Evolutionary conservation across 2,113 vertebrate genomes (phyloP).

Genomic region (Meles meles): DNA sequence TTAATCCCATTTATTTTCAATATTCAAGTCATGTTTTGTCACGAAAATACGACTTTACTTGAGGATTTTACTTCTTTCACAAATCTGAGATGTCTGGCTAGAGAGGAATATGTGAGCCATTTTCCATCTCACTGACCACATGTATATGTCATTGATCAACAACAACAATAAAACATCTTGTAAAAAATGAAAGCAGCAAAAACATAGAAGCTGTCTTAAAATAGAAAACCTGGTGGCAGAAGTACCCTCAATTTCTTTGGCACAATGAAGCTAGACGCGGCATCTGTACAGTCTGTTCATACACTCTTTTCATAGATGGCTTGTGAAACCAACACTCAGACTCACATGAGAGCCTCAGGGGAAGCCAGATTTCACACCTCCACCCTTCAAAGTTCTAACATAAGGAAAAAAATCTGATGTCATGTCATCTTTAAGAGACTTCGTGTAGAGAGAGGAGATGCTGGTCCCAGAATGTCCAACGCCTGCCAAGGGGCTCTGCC

Average conservation of each 20-base stretch:
- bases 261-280: neutral
- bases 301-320: neutral
- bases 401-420: slow-evolving; percentile 37
- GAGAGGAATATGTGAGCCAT: neutral
- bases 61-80: neutral
- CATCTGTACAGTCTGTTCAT: slow-evolving; percentile 54
- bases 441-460: neutral
- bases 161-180: neutral
- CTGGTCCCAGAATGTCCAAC: neutral
- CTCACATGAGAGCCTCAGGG: slow-evolving; percentile 1
- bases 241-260: slow-evolving; percentile 15
- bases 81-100: neutral
- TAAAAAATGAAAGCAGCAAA: neutral
- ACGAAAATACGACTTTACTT: neutral
- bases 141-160: neutral
- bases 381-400: neutral
- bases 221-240: slow-evolving; percentile 41
- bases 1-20: neutral
- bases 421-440: slow-evolving; percentile 11
- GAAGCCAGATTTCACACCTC: slow-evolving; percentile 46
- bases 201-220: slow-evolving; percentile 12
- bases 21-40: neutral
- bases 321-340: slow-evolving; percentile 53
- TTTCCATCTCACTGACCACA: neutral
- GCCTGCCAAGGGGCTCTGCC: neutral